phyloP scores from a whole-genome alignment of 2,113 vertebrate species.

The Leptodactylus fuscus region DNA sequence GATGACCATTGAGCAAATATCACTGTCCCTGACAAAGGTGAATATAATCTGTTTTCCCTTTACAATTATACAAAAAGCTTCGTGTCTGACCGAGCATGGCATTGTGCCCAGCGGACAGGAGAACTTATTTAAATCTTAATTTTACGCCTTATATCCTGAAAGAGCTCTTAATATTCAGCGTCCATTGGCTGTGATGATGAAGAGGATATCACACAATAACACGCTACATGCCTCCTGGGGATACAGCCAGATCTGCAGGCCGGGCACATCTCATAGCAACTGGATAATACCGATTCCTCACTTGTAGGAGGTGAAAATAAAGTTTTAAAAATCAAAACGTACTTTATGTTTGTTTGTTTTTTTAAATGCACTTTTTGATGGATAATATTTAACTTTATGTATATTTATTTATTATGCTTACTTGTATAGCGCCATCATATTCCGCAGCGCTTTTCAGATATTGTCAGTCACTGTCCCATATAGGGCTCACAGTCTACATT shows the following conservation, averaged over 20 bases:
- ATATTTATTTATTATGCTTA: too few relatives aligned
- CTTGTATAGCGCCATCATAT: too few relatives aligned
- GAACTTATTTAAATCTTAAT: constrained; percentile 30
- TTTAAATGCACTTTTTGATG: too few relatives aligned
- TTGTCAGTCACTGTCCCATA: too few relatives aligned
- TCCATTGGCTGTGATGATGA: constrained; percentile 20
- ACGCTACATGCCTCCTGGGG: neutral
- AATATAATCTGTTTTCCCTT: neutral
- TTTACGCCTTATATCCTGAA: neutral
- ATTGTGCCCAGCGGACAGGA: constrained; percentile 4
- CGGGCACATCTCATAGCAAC: neutral
- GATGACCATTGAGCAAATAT: neutral
- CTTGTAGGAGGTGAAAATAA: neutral
- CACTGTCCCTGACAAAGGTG: neutral
- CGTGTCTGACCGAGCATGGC: constrained; percentile 7
- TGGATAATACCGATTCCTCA: neutral
- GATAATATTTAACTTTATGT: too few relatives aligned
- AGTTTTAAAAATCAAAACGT: neutral
- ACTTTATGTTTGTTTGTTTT: neutral
- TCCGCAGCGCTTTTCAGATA: too few relatives aligned
- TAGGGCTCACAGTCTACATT: too few relatives aligned
- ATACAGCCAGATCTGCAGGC: neutral
- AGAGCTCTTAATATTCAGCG: constrained; percentile 17
- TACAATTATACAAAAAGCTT: constrained; percentile 21
- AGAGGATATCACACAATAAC: constrained; percentile 22